phyloP scores from a whole-genome alignment of 2,113 vertebrate species.

The Ceratotherium simum region DNA sequence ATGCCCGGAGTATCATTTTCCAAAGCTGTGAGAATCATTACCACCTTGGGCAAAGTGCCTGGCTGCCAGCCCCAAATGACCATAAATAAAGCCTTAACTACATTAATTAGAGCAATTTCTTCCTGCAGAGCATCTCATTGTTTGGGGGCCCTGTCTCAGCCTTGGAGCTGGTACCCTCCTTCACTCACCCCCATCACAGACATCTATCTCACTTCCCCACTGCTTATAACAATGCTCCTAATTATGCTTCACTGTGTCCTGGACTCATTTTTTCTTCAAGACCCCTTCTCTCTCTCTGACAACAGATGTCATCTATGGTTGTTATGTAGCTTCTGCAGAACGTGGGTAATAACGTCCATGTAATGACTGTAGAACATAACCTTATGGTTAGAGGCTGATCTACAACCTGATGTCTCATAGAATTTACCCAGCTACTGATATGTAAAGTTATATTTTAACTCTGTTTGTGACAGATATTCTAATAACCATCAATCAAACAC shows the following conservation, averaged over 20 bases:
- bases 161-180: background rate
- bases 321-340: background rate
- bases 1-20: background rate
- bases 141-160: background rate
- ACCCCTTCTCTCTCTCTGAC: background rate
- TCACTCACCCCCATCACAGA: background rate
- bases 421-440: background rate
- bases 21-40: slow-evolving; percentile 30
- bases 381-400: background rate
- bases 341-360: background rate
- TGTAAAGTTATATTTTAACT: background rate
- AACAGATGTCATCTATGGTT: background rate
- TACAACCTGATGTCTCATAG: background rate
- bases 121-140: slow-evolving; percentile 46
- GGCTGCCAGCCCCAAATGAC: slow-evolving; percentile 29
- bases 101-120: slow-evolving; percentile 60
- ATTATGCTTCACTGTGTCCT: background rate
- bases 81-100: slow-evolving; percentile 63
- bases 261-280: background rate
- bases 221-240: background rate
- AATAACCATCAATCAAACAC: background rate
- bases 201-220: background rate
- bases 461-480: background rate
- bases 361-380: background rate
- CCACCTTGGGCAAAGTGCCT: background rate